A percentile compares a stretch with the other conserved stretches of the same genome.
Evolutionary conservation across 2,888 invertebrate genomes (phyloP).

Genomic region (Drosophila nigricruria): DNA sequence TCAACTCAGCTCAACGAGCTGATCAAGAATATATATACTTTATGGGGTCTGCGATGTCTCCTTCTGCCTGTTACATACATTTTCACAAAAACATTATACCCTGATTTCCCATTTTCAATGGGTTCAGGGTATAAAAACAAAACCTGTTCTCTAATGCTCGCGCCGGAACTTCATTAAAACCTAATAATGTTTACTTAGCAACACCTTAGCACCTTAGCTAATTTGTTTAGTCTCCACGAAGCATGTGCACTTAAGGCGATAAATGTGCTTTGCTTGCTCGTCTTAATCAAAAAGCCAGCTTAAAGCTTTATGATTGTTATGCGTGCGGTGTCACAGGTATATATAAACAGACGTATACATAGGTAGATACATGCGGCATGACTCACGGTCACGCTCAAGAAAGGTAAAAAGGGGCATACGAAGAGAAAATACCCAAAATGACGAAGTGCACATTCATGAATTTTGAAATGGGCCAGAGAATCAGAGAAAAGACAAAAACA

Average conservation of each 20-base stretch:
- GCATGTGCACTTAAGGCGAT: conserved; percentile 26
- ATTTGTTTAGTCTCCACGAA: conserved; percentile 34
- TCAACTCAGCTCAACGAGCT: too few species aligned
- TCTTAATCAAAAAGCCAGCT: conserved; percentile 18
- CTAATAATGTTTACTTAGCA: conserved; percentile 50
- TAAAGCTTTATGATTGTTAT: conserved; percentile 35
- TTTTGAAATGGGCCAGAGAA: conserved; percentile 67
- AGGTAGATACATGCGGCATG: conserved; percentile 45
- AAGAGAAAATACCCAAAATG: conserved; percentile 63
- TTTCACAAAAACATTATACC: too few species aligned
- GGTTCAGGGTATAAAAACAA: too few species aligned
- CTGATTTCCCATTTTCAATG: too few species aligned
- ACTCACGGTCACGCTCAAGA: conserved; percentile 63
- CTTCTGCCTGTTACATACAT: too few species aligned
- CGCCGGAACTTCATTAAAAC: conserved; percentile 29
- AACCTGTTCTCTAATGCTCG: conserved; percentile 37
- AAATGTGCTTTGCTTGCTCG: conserved; percentile 11
- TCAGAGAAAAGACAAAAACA: conserved; percentile 46
- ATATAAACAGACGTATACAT: conserved; percentile 7
- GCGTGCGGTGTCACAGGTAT: conserved; percentile 20
- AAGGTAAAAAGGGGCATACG: conserved; percentile 50
- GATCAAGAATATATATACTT: too few species aligned
- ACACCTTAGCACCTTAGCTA: conserved; percentile 52
- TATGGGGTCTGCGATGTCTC: too few species aligned
- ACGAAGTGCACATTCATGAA: conserved; percentile 76